Conservation (phyloP, 1,140 invertebrate species). For the Drosophila novamexicana region DNA sequence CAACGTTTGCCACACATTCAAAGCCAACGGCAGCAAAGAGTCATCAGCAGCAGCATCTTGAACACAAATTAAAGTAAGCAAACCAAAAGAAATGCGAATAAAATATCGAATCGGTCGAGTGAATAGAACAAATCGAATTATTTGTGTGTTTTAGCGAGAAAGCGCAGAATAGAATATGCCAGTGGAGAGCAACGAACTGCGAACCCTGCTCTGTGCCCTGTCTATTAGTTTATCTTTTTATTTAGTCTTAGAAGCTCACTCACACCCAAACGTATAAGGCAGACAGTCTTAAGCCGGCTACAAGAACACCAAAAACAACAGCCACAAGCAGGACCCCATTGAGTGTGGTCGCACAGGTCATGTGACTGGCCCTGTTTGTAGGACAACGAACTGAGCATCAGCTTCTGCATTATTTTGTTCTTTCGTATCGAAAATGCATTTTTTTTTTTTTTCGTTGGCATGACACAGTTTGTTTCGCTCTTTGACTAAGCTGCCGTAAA, state of each 20-base stretch:
- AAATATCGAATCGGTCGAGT: background rate
- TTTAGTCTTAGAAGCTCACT: constrained; percentile 34
- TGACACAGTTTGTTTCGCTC: constrained; percentile 59
- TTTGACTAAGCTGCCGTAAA: constrained; percentile 45
- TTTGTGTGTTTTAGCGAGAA: constrained; percentile 27
- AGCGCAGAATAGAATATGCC: background rate
- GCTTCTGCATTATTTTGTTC: constrained; percentile 63
- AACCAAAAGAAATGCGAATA: constrained; percentile 25
- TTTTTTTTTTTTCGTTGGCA: constrained; percentile 36
- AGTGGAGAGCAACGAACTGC: constrained; percentile 14
- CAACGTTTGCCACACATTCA: constrained; percentile 10
- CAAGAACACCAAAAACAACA: constrained; percentile 3
- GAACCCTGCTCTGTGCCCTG: constrained; percentile 21
- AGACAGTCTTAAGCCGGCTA: constrained; percentile 59
- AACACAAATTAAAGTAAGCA: constrained; percentile 68
- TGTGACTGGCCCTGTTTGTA: constrained; percentile 47
- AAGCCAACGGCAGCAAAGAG: constrained; percentile 30
- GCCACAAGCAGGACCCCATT: constrained; percentile 18
- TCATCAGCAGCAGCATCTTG: constrained; percentile 24
- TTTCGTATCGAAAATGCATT: constrained; percentile 44
- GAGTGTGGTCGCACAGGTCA: constrained; percentile 33
- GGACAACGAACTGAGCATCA: constrained; percentile 71
- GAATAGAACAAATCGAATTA: constrained; percentile 36
- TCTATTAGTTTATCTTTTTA: constrained; percentile 55
- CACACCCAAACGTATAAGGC: constrained; percentile 29